Base-by-base conservation (phyloP, 2,888 invertebrate genomes). In the Luperina testacea region DNA sequence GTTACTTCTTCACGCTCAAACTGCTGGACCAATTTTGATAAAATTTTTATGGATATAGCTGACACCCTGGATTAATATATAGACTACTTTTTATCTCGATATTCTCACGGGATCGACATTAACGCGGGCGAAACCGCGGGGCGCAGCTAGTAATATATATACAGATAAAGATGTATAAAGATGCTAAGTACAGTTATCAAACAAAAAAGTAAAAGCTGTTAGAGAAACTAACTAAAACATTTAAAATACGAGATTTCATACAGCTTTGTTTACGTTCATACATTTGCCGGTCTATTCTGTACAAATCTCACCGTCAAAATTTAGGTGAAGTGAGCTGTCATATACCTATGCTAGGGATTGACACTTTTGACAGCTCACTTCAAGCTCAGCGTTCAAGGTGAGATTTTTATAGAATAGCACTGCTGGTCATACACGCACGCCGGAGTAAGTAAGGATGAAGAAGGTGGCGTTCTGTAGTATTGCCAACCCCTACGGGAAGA, bases 111-210 rank as follows among this genome's bases (percentile, higher is more conserved):
- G 32, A 32, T 32, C 0, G 32, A 32, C 32, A 32, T 32, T 32
- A 1, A 32, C 32, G 32, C 32, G 32, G 32, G 32, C 1, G 32
- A 32, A 32, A 32, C 32, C 32, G 32, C 32, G 32, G 32, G 32
- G 32, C 32, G 32, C 32, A 32, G 32, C 32, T 32, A 32, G 32
- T 32, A 32, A 32, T 32, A 32, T 32, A 32, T n/a, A n/a, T n/a
- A n/a, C n/a, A n/a, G n/a, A n/a, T n/a, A n/a, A n/a, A n/a, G n/a
- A n/a, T 32, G 6, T 61, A 61, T 42, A 20, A 61, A 71, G 32
- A 71, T 57, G n/a, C 38, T 38, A 53, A 71, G 71, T 59, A 38
- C 24, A 70, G 24, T 38, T 53, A 53, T 17, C 17, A 70, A 70
- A 71, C n/a, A n/a, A 71, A 57, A 65, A 59, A 61, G 11, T 38